Percentiles rank a stretch among this genome's conserved stretches.
These are phyloP conservation scores for Poecilia latipinna DNA, from an alignment of 2,113 vertebrate species.

Conservation along the genomic window DNA sequence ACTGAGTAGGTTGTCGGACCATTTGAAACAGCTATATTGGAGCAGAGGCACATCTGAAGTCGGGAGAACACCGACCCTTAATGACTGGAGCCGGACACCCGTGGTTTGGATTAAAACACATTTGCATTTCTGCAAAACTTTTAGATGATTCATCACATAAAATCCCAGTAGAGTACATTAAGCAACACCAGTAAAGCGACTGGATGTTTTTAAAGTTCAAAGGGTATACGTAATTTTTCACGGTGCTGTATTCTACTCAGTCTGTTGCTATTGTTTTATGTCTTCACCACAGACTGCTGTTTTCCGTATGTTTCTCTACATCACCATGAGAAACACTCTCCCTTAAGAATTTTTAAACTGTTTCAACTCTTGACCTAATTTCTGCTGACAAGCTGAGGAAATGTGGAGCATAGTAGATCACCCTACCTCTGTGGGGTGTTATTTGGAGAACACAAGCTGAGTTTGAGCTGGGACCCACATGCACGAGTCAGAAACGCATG, in stretches of 20 bases:
- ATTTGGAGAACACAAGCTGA: conserved; percentile 52
- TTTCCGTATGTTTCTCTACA: conserved; percentile 23
- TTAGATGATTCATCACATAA: not conserved
- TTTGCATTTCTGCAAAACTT: too few relatives aligned
- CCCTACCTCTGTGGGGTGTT: conserved; percentile 55
- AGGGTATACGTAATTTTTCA: not conserved
- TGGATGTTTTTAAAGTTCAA: not conserved
- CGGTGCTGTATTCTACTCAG: conserved; percentile 9
- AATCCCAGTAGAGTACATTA: not conserved
- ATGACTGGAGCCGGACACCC: too few relatives aligned
- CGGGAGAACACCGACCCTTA: too few relatives aligned
- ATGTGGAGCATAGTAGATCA: conserved; percentile 53
- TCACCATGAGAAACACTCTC: conserved; percentile 55
- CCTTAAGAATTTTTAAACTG: conserved; percentile 62
- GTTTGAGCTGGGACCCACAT: conserved; percentile 51
- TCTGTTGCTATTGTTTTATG: conserved; percentile 34
- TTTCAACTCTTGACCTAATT: conserved; percentile 72
- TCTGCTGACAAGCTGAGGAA: conserved; percentile 67
- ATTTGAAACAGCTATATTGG: too few relatives aligned
- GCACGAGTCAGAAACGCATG: conserved; percentile 56
- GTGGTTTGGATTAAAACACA: too few relatives aligned
- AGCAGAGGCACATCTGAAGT: too few relatives aligned
- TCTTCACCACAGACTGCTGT: conserved; percentile 28
- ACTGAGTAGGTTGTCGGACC: too few relatives aligned
- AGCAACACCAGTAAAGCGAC: not conserved